Evolutionary conservation across 2,797 vertebrate genomes (phyloP).

Genomic region (Galaxias olidus): DNA sequence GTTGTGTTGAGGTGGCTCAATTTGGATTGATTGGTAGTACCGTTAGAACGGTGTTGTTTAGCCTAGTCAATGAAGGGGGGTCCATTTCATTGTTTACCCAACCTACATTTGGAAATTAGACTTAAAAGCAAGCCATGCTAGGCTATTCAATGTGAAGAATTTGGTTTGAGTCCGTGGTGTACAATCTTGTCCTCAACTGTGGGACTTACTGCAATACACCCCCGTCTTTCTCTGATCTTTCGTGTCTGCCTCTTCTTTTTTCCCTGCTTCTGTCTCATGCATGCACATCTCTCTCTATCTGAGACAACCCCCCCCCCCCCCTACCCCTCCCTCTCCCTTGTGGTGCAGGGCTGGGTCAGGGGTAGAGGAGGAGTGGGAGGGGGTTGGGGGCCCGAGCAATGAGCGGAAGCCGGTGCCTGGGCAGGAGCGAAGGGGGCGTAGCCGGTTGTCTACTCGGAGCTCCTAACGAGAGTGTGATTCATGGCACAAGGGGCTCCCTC

Average conservation of each 20-base stretch:
- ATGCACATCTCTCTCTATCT: conserved; percentile 37
- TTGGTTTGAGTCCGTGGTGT: conserved; percentile 5
- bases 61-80: too few species aligned
- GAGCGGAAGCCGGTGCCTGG: conserved; percentile 58
- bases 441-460: conserved; percentile 70
- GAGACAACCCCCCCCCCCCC: conserved; percentile 30
- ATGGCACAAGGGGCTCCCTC: conserved; percentile 70
- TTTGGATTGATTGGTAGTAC: too few species aligned
- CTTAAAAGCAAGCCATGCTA: background rate
- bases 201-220: conserved; percentile 30
- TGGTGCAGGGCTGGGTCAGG: conserved; percentile 42
- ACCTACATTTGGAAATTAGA: background rate
- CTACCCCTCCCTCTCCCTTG: conserved; percentile 28
- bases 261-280: conserved; percentile 19
- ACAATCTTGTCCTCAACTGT: background rate
- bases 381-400: conserved; percentile 24
- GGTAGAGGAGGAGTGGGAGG: conserved; percentile 50
- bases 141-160: conserved; percentile 40
- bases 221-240: conserved; percentile 46
- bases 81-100: too few species aligned
- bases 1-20: too few species aligned
- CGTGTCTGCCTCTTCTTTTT: conserved; percentile 51
- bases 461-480: conserved; percentile 76
- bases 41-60: too few species aligned
- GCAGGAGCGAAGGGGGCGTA: conserved; percentile 72